Conservation (phyloP, 2,888 invertebrate genomes). For the Cotesia congregata region DNA sequence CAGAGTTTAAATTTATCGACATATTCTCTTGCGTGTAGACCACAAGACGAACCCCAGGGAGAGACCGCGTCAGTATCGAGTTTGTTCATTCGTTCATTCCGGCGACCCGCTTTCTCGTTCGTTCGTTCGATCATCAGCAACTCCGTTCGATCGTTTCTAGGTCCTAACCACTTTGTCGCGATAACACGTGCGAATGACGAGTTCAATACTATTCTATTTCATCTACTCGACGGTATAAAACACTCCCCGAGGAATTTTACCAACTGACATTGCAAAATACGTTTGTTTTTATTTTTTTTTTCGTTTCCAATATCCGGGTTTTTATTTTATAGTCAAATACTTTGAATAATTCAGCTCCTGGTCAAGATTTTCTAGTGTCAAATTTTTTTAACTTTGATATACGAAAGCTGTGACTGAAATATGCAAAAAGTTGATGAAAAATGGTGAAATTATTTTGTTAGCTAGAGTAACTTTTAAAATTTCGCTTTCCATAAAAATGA, state of each 20-base stretch:
- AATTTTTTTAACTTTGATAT: no score
- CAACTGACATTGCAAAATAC: slow-evolving; percentile 5
- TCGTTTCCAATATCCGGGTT: neutral
- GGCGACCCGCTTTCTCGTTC: neutral
- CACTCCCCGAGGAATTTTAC: slow-evolving; percentile 2
- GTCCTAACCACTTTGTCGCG: slow-evolving; percentile 33
- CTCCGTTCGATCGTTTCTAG: neutral
- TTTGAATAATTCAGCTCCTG: neutral
- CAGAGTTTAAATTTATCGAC: neutral
- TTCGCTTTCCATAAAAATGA: no score
- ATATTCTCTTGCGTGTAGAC: slow-evolving; percentile 12
- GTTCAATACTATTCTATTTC: slow-evolving; percentile 11
- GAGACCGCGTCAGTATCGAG: slow-evolving; percentile 20
- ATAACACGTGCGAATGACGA: slow-evolving; percentile 41
- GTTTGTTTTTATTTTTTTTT: neutral
- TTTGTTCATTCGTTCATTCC: neutral
- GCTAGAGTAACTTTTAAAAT: no score
- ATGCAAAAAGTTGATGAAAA: no score
- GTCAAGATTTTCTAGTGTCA: no score
- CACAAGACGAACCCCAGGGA: slow-evolving; percentile 26
- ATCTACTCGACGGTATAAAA: slow-evolving; percentile 19
- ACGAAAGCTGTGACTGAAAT: no score
- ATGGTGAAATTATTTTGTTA: no score
- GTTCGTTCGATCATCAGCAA: slow-evolving; percentile 25
- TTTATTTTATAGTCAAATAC: neutral